Percentiles rank a stretch among this genome's conserved stretches.
These are phyloP conservation scores for Oreocharis arfaki DNA, from an alignment of 2,113 vertebrate genomes.

Conservation along the genomic window DNA sequence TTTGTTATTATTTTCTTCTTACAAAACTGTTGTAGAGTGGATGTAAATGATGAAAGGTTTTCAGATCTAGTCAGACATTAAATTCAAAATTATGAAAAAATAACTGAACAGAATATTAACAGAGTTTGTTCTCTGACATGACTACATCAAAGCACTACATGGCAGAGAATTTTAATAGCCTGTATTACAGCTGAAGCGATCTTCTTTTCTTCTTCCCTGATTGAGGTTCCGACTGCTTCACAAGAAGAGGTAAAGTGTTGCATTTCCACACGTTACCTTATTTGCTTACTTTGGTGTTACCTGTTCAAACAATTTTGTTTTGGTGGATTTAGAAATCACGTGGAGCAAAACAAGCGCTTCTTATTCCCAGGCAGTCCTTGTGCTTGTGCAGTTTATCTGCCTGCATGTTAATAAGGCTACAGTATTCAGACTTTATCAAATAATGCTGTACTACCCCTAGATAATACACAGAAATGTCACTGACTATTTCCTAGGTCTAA, in stretches of 20 bases:
- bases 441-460: not conserved
- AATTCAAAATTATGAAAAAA: conserved; percentile 53
- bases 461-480: not conserved
- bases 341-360: not conserved
- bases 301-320: not conserved
- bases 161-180: not conserved
- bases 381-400: not conserved
- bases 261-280: not conserved
- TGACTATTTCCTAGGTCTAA: not conserved
- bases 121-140: conserved; percentile 31
- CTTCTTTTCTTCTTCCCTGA: not conserved
- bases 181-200: not conserved
- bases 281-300: not conserved
- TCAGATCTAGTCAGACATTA: conserved; percentile 31
- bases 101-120: conserved; percentile 16
- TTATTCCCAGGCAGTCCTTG: not conserved
- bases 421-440: not conserved
- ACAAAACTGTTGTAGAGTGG: not conserved
- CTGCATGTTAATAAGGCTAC: not conserved
- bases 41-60: conserved; percentile 9
- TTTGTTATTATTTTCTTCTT: not conserved
- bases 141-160: conserved; percentile 19
- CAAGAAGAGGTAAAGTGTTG: not conserved
- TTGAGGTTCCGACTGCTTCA: not conserved
- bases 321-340: not conserved